Evolutionary conservation across 2,113 vertebrate genomes (phyloP).

Genomic region (Tachycineta bicolor): DNA sequence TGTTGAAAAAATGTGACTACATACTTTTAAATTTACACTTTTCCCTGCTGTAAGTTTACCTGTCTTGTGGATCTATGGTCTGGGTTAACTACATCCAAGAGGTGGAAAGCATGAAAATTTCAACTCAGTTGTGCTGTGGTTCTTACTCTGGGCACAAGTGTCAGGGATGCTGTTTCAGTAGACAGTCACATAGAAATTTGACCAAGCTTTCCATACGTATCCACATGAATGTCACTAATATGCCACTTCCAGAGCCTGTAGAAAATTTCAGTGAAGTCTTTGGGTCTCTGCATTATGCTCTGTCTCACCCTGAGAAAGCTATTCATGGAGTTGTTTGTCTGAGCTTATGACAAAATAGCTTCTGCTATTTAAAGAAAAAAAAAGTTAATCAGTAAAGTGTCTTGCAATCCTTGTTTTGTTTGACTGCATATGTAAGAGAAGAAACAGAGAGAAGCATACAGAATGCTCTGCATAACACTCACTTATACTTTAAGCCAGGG

Average conservation of each 20-base stretch:
- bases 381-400: neutral
- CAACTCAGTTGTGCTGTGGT: neutral
- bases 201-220: neutral
- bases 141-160: neutral
- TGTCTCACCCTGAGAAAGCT: neutral
- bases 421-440: neutral
- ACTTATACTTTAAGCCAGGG: neutral
- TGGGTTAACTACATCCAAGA: neutral
- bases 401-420: neutral
- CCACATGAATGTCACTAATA: neutral
- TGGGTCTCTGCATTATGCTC: neutral
- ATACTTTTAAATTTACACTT: neutral
- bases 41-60: neutral
- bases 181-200: neutral
- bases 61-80: accelerated
- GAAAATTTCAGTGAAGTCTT: neutral
- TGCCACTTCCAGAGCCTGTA: neutral
- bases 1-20: neutral
- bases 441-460: neutral
- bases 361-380: neutral
- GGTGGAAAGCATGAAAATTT: neutral
- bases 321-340: neutral
- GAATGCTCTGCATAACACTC: neutral
- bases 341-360: neutral
- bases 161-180: neutral